Evolutionary conservation across 2,797 vertebrate genomes (phyloP), one percentile per base, ranked within the genome.

Genomic region (Enteromius radiatus): DNA sequence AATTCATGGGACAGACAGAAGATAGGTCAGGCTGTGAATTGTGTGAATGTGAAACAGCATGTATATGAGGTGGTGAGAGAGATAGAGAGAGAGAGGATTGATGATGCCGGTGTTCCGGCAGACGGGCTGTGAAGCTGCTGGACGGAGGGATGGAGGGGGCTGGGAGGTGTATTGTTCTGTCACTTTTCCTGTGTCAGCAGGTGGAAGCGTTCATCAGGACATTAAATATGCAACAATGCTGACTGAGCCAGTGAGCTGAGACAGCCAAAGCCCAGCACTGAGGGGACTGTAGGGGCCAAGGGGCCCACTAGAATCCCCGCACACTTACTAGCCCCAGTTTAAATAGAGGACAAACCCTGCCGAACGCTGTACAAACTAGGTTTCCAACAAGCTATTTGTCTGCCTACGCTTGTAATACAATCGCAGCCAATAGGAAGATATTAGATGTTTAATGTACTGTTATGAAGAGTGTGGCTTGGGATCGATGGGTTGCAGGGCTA

Each of bases 141-240:
- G 85, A 83, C 54, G 45, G 76, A 65, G 49, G 70, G 56, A 75
- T 65, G 75, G 73, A 84, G 78, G 67, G 86, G 83, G 89, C 81
- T 92, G 91, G 87, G 87, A 93, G 85, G 89, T 91, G 94, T 95
- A 96, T 98, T 97, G 96, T 97, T 97, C 96, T 96, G 97, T 96
- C 96, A 95, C 97, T 97, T 97, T 97, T 93, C 96, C 97, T 97
- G 95, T 97, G 97, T 98, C 97, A 98, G 97, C 97, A 98, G 97
- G 96, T 97, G 97, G 96, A 98, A 96, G 93, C 87, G 94, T 95
- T 97, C 96, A 95, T 97, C 96, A 97, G 96, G 94, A 96, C 97
- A 98, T 98, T 97, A 98, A 98, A 97, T 98, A 98, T 98, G 97
- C 97, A 98, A 95, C 94, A 93, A 96, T 97, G 97, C 97, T 98